These are phyloP conservation scores for Andrena haemorrhoa DNA, from an alignment of 2,888 invertebrate genomes.

Conservation along the genomic window DNA sequence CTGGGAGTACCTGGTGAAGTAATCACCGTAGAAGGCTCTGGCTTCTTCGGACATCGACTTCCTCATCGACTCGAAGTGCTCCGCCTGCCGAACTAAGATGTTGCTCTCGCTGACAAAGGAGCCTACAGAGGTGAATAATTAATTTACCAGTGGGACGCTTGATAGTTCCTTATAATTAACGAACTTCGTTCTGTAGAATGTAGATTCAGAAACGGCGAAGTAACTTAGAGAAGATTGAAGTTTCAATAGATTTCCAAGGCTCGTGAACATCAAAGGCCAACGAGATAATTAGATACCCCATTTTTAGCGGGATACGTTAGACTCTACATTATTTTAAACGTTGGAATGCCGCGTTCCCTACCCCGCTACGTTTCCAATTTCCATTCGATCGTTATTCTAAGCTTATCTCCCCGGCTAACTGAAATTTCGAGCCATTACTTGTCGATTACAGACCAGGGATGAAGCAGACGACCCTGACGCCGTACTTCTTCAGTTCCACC, in stretches of 20 bases:
- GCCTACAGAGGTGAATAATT: slow-evolving; percentile 83
- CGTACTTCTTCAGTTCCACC: slow-evolving; percentile 90
- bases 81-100: slow-evolving; percentile 88
- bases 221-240: no score
- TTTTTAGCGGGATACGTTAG: no score
- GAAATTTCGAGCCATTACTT: background rate
- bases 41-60: slow-evolving; percentile 88
- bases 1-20: slow-evolving; percentile 88
- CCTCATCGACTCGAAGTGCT: slow-evolving; percentile 89
- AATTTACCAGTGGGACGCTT: no score
- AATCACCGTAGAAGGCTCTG: slow-evolving; percentile 88
- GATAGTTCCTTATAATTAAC: no score
- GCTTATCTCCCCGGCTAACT: no score
- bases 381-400: background rate
- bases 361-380: background rate
- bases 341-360: background rate
- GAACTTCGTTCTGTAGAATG: no score
- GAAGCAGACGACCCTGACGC: slow-evolving; percentile 90
- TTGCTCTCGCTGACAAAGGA: slow-evolving; percentile 90
- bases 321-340: no score
- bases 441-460: slow-evolving; percentile 89
- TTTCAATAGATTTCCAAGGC: no score
- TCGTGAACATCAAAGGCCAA: no score
- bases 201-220: no score
- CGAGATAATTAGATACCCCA: no score